Evolutionary conservation across 2,113 vertebrate species (phyloP).

Genomic region (Grammomys surdaster): DNA sequence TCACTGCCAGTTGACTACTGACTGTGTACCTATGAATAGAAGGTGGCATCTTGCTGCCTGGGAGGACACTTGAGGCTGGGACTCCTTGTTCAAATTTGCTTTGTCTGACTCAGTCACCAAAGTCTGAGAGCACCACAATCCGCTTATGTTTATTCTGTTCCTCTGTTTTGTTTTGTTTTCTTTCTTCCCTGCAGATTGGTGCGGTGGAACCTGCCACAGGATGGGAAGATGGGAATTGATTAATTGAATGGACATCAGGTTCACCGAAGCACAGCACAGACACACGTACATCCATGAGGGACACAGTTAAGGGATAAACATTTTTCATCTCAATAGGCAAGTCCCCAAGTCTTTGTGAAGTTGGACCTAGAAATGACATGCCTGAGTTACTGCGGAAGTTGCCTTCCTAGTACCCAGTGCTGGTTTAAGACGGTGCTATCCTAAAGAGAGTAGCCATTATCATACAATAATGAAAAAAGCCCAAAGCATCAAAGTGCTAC

Average conservation of each 20-base stretch:
- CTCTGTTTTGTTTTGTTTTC: neutral
- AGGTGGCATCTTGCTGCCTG: no score
- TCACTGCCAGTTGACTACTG: neutral
- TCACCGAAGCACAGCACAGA: neutral
- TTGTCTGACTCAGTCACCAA: neutral
- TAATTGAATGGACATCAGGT: neutral
- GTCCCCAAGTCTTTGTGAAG: neutral
- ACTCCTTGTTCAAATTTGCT: neutral
- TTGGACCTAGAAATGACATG: neutral
- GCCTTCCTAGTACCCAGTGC: neutral
- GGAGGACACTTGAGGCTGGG: neutral
- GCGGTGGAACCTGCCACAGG: neutral
- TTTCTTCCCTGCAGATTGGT: neutral
- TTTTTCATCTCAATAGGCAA: neutral
- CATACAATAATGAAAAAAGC: neutral
- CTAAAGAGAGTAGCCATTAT: neutral
- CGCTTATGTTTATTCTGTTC: neutral
- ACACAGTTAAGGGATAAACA: neutral
- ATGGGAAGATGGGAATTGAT: neutral
- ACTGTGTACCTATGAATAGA: neutral
- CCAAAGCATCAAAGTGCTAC: neutral
- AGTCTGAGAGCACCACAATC: neutral
- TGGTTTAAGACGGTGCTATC: neutral
- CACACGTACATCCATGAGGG: no score
- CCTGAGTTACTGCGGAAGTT: neutral